Percentiles rank a stretch among this genome's conserved stretches.
phyloP scores from a whole-genome alignment of 2,113 vertebrate genomes.

The Ciconia stormi region DNA sequence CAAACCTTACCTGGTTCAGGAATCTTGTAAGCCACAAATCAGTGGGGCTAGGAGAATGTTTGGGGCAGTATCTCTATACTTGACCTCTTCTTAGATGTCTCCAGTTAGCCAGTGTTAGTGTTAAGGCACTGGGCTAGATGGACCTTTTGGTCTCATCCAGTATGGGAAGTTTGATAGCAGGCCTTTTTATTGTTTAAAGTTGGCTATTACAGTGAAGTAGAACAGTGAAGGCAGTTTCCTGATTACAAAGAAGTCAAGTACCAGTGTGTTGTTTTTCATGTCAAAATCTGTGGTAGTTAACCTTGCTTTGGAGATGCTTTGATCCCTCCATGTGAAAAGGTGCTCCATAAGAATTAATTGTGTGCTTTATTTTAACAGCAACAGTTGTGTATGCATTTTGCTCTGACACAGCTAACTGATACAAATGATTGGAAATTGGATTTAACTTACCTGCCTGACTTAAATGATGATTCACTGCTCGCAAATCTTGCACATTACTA shows the following conservation, averaged over 20 bases:
- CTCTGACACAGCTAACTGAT: conserved; percentile 13
- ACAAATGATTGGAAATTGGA: conserved; percentile 26
- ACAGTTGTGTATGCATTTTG: conserved; percentile 4
- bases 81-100: neutral
- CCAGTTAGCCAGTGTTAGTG: neutral
- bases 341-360: neutral
- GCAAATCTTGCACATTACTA: conserved; percentile 50
- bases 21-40: neutral
- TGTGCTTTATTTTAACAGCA: conserved; percentile 34
- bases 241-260: neutral
- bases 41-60: neutral
- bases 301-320: neutral
- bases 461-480: conserved; percentile 52
- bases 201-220: neutral
- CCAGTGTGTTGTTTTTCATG: neutral
- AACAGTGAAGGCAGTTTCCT: neutral
- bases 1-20: neutral
- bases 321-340: neutral
- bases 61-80: neutral
- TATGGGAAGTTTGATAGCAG: neutral
- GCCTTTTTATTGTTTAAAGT: neutral
- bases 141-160: neutral
- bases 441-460: conserved; percentile 57
- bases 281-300: neutral
- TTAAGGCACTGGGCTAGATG: neutral